These are phyloP conservation scores for Frankliniella intonsa DNA, from an alignment of 2,888 invertebrate species.

Conservation along the genomic window DNA sequence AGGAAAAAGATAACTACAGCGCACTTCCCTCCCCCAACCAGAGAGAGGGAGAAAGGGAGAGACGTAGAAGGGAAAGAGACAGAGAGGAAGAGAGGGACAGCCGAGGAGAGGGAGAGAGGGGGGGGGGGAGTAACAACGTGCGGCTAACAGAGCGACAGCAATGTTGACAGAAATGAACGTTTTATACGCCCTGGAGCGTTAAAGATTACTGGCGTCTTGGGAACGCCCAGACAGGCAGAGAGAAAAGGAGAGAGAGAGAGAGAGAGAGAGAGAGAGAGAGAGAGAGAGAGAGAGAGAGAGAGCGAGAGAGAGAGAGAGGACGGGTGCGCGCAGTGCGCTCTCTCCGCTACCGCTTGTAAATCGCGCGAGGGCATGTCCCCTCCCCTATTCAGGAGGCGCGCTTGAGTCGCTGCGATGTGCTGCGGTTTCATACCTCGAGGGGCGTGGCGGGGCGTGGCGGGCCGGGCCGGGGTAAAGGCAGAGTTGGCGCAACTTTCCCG, in stretches of 20 bases:
- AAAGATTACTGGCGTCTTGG: neutral
- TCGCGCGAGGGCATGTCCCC: neutral
- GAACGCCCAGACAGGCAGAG: neutral
- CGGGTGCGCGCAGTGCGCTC: neutral
- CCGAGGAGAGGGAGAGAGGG: neutral
- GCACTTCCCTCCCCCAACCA: too few relatives aligned
- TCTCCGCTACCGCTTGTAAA: neutral
- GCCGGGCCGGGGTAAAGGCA: too few relatives aligned
- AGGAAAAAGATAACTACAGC: too few relatives aligned
- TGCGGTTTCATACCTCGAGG: too few relatives aligned
- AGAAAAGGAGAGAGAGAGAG: neutral
- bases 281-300: neutral
- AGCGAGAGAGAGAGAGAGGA: neutral
- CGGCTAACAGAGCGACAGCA: neutral
- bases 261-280: neutral
- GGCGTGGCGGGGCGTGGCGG: too few relatives aligned
- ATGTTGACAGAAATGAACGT: constrained; percentile 20
- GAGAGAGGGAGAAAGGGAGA: too few relatives aligned
- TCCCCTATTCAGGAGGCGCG: too few relatives aligned
- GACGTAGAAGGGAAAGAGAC: too few relatives aligned
- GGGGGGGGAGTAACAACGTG: neutral
- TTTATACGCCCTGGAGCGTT: neutral
- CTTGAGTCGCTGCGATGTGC: too few relatives aligned
- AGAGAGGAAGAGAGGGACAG: neutral
- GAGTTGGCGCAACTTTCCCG: too few relatives aligned